Evolutionary conservation across 2,797 vertebrate species (phyloP).

Genomic region (Mycteria americana): DNA sequence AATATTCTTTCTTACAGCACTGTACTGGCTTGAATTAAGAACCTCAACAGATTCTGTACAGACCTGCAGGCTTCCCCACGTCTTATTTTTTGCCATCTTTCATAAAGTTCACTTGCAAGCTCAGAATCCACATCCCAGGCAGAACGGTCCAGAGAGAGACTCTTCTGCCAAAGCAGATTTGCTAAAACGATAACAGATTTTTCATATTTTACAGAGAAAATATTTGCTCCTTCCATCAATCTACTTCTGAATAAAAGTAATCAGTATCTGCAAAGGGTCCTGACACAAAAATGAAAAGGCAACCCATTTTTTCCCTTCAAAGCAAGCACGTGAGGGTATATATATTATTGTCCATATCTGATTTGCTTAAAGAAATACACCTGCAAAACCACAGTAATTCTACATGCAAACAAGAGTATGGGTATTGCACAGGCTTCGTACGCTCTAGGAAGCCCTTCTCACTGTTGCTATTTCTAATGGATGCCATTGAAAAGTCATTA

Average conservation of each 20-base stretch:
- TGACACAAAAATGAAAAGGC: neutral
- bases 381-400: neutral
- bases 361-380: neutral
- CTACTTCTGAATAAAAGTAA: neutral
- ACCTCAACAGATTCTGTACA: conserved; percentile 14
- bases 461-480: neutral
- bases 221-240: neutral
- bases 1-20: neutral
- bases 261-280: neutral
- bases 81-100: conserved; percentile 86
- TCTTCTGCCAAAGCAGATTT: conserved; percentile 85
- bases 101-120: conserved; percentile 86
- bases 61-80: conserved; percentile 87
- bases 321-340: neutral
- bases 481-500: neutral
- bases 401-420: neutral
- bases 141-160: conserved; percentile 83
- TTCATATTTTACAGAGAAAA: neutral
- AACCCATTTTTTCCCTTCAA: neutral
- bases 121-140: conserved; percentile 87
- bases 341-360: neutral
- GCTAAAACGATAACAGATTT: conserved; percentile 74
- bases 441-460: neutral
- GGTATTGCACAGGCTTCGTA: neutral
- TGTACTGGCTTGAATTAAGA: neutral